Conservation (phyloP, 2,113 vertebrate species). For the Hippoglossus stenolepis region DNA sequence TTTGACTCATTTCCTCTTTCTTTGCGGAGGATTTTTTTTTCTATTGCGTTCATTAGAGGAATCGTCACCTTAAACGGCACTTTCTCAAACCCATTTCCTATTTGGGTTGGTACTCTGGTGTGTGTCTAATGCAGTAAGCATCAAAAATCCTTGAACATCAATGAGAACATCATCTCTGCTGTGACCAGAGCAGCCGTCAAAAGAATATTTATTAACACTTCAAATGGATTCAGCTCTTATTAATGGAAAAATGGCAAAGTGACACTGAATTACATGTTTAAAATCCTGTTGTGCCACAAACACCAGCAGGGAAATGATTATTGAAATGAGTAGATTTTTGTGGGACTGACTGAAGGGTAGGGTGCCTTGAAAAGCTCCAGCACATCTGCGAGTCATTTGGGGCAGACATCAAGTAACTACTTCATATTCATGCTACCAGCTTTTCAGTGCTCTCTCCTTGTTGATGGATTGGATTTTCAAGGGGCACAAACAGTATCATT, state of each 20-base stretch:
- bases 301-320: not conserved
- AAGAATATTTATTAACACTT: not conserved
- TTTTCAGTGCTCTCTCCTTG: slow-evolving; percentile 45
- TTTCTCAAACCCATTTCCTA: not conserved
- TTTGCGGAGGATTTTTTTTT: not conserved
- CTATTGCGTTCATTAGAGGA: not conserved
- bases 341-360: not conserved
- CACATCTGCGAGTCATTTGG: slow-evolving; percentile 6
- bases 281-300: slow-evolving; percentile 3
- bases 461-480: slow-evolving; percentile 44
- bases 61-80: not conserved
- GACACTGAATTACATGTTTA: slow-evolving; percentile 3
- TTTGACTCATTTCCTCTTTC: not conserved
- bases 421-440: slow-evolving; percentile 44
- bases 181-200: not conserved
- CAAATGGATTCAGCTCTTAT: not conserved
- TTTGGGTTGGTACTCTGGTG: not conserved
- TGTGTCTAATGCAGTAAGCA: not conserved
- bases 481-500: slow-evolving; percentile 30
- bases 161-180: not conserved
- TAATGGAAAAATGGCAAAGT: not conserved
- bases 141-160: not conserved
- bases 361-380: not conserved
- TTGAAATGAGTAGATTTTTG: no score
- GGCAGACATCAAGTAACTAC: slow-evolving; percentile 39